A percentile compares a stretch with the other conserved stretches of the same genome.
Evolutionary conservation across 1,140 invertebrate species (phyloP).

Genomic region (Semibalanus balanoides): DNA sequence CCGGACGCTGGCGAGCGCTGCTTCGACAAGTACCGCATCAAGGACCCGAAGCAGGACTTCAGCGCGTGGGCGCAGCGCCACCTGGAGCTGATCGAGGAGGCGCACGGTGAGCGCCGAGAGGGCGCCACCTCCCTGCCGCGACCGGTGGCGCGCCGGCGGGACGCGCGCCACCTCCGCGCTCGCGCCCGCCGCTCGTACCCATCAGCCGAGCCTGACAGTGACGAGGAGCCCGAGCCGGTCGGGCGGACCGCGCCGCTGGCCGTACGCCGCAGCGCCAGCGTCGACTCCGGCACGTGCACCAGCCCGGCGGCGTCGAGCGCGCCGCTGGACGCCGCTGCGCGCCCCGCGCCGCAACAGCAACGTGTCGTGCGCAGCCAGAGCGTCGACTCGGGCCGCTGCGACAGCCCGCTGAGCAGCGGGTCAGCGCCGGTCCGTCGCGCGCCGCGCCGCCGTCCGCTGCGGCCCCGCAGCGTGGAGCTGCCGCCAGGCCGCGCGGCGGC

Average conservation of each 20-base stretch:
- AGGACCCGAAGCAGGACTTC: background rate
- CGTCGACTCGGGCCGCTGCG: background rate
- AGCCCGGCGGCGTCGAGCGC: background rate
- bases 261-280: conserved; percentile 1
- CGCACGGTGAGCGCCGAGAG: background rate
- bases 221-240: background rate
- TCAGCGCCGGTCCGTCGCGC: background rate
- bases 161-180: background rate
- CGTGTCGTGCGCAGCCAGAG: background rate
- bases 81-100: background rate
- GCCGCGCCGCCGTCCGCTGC: background rate
- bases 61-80: background rate
- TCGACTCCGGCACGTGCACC: background rate
- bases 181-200: conserved; percentile 1
- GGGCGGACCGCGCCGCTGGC: no score
- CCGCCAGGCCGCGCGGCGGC: no score
- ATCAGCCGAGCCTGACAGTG: background rate
- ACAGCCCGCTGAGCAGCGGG: background rate
- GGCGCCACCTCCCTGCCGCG: background rate
- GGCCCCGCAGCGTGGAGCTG: background rate
- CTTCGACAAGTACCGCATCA: background rate
- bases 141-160: background rate
- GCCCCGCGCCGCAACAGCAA: background rate
- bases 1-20: background rate
- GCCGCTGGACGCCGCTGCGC: background rate